Evolutionary conservation across 1,140 invertebrate genomes (phyloP), one percentile per base, ranked within the genome.

Genomic region (Neoseiulus cucumeris): DNA sequence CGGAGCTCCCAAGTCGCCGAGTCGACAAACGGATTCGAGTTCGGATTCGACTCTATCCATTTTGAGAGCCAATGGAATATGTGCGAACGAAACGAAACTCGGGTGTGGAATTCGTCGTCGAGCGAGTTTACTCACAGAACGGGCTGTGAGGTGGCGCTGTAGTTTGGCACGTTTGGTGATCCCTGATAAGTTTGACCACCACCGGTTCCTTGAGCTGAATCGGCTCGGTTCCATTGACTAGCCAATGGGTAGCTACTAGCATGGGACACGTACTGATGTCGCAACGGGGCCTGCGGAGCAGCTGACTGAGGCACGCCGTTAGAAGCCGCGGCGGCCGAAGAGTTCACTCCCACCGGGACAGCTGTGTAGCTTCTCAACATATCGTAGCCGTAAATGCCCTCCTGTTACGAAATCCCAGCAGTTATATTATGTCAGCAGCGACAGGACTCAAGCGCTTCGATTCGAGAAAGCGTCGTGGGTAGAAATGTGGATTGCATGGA

Each of bases 191-290:
- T 39, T 39, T 39, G 33, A 39, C 33, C 33, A 39, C 33, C 33
- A 9, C 33, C 33, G 33, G 33, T 25, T 25, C 51, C 51, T 59
- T 25, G 33, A 17, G 51, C 25, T 25, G 51, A 59, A 25, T 59
- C 45, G 4, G 45, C 33, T 33, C 51, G 51, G 51, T 25, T 59
- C 51, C 51, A 59, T 20, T 59, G 51, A 33, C 51, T 59, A 59
- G 51, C 51, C 25, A 59, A 17, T 17, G 51, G 51, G 51, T 59
- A 59, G 22, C 51, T 59, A 33, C 33, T 14, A 14, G 51, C 33
- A 25, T 59, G 51, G 33, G 25, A 25, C 12, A 59, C 51, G 9
- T 59, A 59, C 9, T 59, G 51, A 25, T 59, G 51, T 25, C 51
- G 14, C 51, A 25, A 59, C 14, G 51, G 51, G 14, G 51, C 51